These are phyloP conservation scores for Geotrupes spiniger DNA, from an alignment of 2,888 invertebrate genomes.

Conservation along the genomic window DNA sequence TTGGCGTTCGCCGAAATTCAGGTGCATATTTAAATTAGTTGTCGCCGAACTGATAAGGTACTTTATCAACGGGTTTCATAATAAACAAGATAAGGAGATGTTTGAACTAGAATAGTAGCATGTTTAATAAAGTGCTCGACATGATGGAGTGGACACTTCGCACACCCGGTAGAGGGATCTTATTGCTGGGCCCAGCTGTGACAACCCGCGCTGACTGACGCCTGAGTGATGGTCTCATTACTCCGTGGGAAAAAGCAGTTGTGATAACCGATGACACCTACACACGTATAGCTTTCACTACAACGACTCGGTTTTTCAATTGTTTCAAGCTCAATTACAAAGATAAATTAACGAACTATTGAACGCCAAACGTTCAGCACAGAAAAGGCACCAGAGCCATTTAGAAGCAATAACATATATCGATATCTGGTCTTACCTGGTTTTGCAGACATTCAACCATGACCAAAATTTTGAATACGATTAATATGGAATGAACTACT, in stretches of 20 bases:
- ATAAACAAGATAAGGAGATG: constrained; percentile 36
- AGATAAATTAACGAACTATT: too few relatives aligned
- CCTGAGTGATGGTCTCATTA: constrained; percentile 41
- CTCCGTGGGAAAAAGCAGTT: constrained; percentile 38
- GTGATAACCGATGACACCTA: constrained; percentile 34
- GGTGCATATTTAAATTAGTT: constrained; percentile 26
- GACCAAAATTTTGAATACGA: too few relatives aligned
- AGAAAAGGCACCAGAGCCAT: too few relatives aligned
- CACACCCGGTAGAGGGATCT: constrained; percentile 28
- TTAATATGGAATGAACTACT: too few relatives aligned
- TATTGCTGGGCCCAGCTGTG: constrained; percentile 34
- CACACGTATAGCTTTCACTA: constrained; percentile 11
- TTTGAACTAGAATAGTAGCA: constrained; percentile 30
- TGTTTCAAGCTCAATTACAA: too few relatives aligned
- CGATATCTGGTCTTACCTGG: too few relatives aligned
- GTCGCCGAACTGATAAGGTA: constrained; percentile 23
- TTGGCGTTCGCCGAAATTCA: constrained; percentile 14
- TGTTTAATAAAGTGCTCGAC: constrained; percentile 37
- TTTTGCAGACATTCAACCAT: too few relatives aligned
- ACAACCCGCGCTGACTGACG: constrained; percentile 36
- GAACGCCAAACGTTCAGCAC: too few relatives aligned
- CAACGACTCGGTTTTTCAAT: too few relatives aligned
- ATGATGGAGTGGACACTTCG: constrained; percentile 38
- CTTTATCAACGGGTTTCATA: constrained; percentile 25
- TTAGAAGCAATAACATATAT: too few relatives aligned